A percentile compares a stretch with the other conserved stretches of the same genome.
Evolutionary conservation across 2,888 invertebrate genomes (phyloP).

Genomic region (Adineta ricciae): DNA sequence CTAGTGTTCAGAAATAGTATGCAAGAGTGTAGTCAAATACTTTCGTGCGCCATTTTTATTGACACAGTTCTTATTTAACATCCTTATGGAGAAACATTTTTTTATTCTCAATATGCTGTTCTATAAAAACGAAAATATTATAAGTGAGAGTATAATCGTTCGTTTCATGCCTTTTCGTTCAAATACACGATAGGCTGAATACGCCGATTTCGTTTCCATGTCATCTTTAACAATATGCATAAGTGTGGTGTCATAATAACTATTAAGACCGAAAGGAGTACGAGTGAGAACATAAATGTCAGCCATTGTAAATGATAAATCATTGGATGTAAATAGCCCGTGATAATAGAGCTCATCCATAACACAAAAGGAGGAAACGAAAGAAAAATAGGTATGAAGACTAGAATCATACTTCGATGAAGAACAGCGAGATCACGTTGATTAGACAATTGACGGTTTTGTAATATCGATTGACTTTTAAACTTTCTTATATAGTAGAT

Average conservation of each 20-base stretch:
- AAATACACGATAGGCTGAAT: background rate
- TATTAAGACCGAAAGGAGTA: background rate
- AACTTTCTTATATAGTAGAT: background rate
- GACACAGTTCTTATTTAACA: no score
- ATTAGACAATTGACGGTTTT: background rate
- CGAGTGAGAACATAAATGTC: background rate
- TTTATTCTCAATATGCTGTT: no score
- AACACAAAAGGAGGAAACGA: background rate
- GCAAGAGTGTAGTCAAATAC: no score
- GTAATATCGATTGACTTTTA: background rate
- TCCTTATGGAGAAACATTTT: no score
- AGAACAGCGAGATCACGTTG: no score
- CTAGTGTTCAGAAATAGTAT: no score
- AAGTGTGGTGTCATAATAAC: background rate
- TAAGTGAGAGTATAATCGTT: no score
- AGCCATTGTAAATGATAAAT: background rate
- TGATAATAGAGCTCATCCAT: background rate
- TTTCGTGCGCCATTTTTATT: no score
- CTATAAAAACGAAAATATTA: no score
- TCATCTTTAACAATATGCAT: background rate
- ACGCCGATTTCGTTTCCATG: background rate
- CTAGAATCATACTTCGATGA: no score
- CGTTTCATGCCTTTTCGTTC: no score
- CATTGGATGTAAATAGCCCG: background rate
- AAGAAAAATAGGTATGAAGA: background rate